These are phyloP conservation scores for Myotis pilosus DNA, from an alignment of 2,797 vertebrate species.

Conservation along the genomic window DNA sequence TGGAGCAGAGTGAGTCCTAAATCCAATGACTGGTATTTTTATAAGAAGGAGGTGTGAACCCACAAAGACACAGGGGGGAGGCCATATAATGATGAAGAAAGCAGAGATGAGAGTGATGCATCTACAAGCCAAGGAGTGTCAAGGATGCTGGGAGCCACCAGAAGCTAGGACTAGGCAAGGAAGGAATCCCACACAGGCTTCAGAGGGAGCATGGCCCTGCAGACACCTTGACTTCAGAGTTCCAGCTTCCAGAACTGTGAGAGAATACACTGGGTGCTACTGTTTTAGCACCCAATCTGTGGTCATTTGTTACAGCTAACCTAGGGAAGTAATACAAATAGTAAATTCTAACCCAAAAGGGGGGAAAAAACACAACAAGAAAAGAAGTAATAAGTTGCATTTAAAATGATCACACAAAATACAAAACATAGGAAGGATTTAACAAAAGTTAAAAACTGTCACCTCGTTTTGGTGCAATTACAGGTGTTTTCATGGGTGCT, in stretches of 20 bases:
- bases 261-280: background rate
- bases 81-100: background rate
- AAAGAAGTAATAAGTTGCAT: background rate
- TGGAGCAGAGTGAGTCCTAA: background rate
- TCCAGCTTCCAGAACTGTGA: background rate
- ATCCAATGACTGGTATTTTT: background rate
- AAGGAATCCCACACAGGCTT: background rate
- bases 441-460: slow-evolving; percentile 14
- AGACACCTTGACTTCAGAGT: background rate
- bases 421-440: slow-evolving; percentile 1
- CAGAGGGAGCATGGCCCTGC: background rate
- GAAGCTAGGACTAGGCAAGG: background rate
- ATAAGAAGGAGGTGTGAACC: background rate
- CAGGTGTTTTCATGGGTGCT: background rate
- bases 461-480: background rate
- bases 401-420: background rate
- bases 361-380: background rate
- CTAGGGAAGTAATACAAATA: slow-evolving; percentile 6
- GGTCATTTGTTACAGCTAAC: background rate
- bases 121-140: background rate
- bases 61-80: background rate
- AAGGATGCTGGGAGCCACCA: background rate
- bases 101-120: background rate
- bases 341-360: background rate
- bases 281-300: background rate